Evolutionary conservation across 2,797 vertebrate genomes (phyloP).

Genomic region (Ptychobarbus kaznakovi): DNA sequence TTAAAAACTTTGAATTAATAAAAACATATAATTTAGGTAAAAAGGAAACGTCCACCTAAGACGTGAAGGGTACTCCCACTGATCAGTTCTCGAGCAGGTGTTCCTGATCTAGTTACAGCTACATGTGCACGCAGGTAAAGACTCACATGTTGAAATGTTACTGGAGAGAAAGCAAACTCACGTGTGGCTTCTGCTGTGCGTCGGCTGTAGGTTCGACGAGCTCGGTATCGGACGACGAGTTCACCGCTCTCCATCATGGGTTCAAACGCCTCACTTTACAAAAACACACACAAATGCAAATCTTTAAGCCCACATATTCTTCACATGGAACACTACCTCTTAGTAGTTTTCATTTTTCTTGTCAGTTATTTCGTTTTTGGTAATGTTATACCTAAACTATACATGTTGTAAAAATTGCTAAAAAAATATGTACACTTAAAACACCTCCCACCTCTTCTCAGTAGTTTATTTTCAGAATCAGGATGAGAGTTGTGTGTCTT

Average conservation of each 20-base stretch:
- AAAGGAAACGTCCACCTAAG: background rate
- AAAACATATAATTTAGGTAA: background rate
- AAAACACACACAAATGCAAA: slow-evolving; percentile 36
- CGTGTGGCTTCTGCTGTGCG: slow-evolving; percentile 88
- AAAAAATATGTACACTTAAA: background rate
- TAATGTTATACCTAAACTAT: background rate
- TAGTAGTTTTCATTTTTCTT: background rate
- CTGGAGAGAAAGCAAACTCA: slow-evolving; percentile 74
- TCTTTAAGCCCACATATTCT: background rate
- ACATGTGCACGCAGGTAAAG: slow-evolving; percentile 12
- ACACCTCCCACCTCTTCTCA: background rate
- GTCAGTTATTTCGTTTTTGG: background rate
- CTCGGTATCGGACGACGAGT: slow-evolving; percentile 88
- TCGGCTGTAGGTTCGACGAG: slow-evolving; percentile 89
- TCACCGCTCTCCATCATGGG: slow-evolving; percentile 90
- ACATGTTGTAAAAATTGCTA: background rate
- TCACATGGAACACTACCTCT: slow-evolving; percentile 14
- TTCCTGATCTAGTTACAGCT: slow-evolving; percentile 13
- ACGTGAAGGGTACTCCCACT: background rate
- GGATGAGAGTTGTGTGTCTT: background rate
- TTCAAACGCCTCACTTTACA: slow-evolving; percentile 86
- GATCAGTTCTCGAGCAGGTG: background rate
- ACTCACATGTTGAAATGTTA: background rate
- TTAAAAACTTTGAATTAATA: background rate
- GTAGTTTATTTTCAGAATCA: background rate